These are phyloP conservation scores for Scopus umbretta DNA, from an alignment of 2,113 vertebrate genomes.

Conservation along the genomic window DNA sequence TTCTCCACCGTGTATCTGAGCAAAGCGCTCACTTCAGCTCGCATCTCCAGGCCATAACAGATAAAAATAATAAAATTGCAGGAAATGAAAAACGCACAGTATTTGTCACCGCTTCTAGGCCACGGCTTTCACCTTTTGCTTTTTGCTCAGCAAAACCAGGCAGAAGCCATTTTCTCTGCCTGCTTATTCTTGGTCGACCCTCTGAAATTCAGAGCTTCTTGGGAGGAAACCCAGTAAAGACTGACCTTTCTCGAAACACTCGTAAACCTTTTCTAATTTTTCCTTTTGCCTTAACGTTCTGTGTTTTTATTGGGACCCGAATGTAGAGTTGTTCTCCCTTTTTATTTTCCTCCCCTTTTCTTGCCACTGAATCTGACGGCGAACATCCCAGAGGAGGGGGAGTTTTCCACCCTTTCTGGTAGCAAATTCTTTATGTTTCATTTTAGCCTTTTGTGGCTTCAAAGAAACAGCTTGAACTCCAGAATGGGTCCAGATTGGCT, in stretches of 20 bases:
- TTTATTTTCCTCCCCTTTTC: not conserved
- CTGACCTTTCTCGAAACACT: not conserved
- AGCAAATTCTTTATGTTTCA: constrained; percentile 31
- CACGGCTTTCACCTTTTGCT: not conserved
- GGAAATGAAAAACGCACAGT: not conserved
- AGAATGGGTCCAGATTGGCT: not conserved
- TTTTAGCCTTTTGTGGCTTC: constrained; percentile 42
- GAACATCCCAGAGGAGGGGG: not conserved
- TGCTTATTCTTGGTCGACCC: not conserved
- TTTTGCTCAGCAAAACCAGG: not conserved
- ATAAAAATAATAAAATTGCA: not conserved
- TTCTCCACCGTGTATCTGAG: not conserved
- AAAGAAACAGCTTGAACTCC: constrained; percentile 28
- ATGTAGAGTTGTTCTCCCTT: not conserved
- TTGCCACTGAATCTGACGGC: not conserved
- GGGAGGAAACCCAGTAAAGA: not conserved
- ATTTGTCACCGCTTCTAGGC: not conserved
- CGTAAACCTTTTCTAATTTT: not conserved
- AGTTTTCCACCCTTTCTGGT: constrained; percentile 26
- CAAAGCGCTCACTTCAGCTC: not conserved
- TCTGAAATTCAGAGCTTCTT: not conserved
- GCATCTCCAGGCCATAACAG: not conserved
- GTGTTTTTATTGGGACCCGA: not conserved
- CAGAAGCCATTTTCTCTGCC: not conserved
- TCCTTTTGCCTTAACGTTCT: not conserved